A percentile compares a stretch with the other conserved stretches of the same genome.
Conservation (phyloP, 2,888 invertebrate genomes). For the Zele albiditarsus region DNA sequence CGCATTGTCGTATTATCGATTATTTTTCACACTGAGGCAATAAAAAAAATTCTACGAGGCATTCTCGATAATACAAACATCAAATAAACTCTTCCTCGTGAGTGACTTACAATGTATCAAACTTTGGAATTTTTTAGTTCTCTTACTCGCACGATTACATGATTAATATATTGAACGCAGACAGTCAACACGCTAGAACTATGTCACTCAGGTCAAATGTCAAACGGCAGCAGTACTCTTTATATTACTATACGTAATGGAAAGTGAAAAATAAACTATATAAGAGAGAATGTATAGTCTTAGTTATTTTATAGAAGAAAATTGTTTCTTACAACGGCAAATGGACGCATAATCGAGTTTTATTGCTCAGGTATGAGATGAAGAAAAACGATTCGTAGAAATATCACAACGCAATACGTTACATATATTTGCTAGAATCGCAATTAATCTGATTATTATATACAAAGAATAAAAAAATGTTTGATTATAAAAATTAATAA, state of each 20-base stretch:
- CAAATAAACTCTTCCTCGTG: too few relatives aligned
- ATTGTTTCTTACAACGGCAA: not conserved
- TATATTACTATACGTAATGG: not conserved
- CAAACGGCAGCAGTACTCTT: constrained; percentile 14
- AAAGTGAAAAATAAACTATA: too few relatives aligned
- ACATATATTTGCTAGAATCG: not conserved
- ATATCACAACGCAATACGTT: not conserved
- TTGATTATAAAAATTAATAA: constrained; percentile 23
- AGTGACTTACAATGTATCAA: too few relatives aligned
- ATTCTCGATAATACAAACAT: too few relatives aligned
- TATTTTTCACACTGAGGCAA: not conserved
- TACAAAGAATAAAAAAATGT: constrained; percentile 22
- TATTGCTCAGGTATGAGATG: constrained; percentile 4
- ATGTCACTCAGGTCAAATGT: constrained; percentile 5
- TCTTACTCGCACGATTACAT: too few relatives aligned
- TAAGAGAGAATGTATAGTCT: too few relatives aligned
- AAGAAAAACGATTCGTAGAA: not conserved
- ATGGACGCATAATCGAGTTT: not conserved
- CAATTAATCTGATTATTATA: not conserved
- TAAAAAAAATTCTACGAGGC: too few relatives aligned
- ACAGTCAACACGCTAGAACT: too few relatives aligned
- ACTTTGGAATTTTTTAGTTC: too few relatives aligned
- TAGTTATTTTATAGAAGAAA: too few relatives aligned
- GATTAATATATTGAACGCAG: too few relatives aligned
- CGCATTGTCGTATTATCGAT: not conserved